Percentiles rank a stretch among this genome's conserved stretches.
These are phyloP conservation scores for Augochlorella aurata DNA, from an alignment of 2,888 invertebrate genomes.

Conservation along the genomic window DNA sequence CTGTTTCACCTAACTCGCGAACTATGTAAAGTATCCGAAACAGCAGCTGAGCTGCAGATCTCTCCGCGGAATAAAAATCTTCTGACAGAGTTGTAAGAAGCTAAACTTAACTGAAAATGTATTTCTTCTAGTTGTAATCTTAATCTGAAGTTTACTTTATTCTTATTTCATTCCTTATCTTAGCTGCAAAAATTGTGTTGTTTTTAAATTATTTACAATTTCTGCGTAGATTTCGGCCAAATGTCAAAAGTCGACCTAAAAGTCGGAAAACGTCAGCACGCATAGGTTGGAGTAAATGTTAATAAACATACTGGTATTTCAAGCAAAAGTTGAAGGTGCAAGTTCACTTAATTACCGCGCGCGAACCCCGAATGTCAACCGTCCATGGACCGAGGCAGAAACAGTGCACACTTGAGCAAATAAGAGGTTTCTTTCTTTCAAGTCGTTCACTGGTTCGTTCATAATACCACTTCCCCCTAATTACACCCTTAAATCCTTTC, in stretches of 20 bases:
- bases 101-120: no score
- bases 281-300: background rate
- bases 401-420: slow-evolving; percentile 28
- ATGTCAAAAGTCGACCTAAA: background rate
- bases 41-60: background rate
- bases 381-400: slow-evolving; percentile 6
- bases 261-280: no score
- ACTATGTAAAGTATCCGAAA: slow-evolving; percentile 42
- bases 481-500: slow-evolving; percentile 55
- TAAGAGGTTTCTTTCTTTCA: slow-evolving; percentile 51
- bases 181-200: background rate
- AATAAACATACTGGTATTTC: background rate
- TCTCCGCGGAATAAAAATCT: no score
- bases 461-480: slow-evolving; percentile 51
- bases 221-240: background rate
- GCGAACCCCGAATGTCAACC: background rate
- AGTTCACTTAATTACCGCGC: background rate
- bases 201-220: background rate
- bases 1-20: slow-evolving; percentile 31
- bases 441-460: slow-evolving; percentile 56
- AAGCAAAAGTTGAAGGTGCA: background rate
- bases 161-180: background rate
- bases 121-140: no score
- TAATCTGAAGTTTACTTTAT: background rate
- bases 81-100: no score